Percentiles rank a stretch among this genome's conserved stretches.
Conservation (phyloP, 2,888 invertebrate species). For the Stomorhina lunata region DNA sequence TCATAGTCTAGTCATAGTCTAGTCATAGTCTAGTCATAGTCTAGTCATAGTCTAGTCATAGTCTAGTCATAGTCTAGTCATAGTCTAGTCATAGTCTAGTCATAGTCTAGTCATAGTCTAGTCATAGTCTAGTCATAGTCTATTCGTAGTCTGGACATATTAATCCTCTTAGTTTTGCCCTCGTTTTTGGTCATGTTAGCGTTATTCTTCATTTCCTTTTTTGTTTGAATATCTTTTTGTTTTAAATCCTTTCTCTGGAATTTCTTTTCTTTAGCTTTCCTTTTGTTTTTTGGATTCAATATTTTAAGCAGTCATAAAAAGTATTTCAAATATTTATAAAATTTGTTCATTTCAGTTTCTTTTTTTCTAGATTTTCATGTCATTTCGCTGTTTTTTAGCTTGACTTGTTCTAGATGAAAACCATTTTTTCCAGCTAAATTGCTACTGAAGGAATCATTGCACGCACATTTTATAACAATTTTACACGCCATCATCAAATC, state of each 20-base stretch:
- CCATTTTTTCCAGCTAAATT: slow-evolving; percentile 18
- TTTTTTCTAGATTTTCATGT: neutral
- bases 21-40: no score
- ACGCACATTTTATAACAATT: slow-evolving; percentile 48
- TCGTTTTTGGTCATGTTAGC: no score
- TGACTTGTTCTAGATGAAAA: neutral
- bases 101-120: no score
- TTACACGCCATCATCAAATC: slow-evolving; percentile 39
- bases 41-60: no score
- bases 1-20: no score
- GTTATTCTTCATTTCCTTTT: neutral
- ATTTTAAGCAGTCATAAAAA: neutral
- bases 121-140: no score
- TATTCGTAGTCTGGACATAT: no score
- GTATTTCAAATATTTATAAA: neutral
- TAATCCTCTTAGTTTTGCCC: no score
- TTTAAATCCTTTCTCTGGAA: neutral
- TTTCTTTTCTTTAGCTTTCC: neutral
- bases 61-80: no score
- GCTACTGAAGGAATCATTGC: slow-evolving; percentile 24
- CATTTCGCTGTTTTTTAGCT: neutral
- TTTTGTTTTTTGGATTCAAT: neutral
- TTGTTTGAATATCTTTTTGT: neutral
- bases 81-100: no score
- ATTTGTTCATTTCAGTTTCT: neutral